phyloP scores from a whole-genome alignment of 92 coral and sea anemone genomes.

The Zoanthus sansibaricus region DNA sequence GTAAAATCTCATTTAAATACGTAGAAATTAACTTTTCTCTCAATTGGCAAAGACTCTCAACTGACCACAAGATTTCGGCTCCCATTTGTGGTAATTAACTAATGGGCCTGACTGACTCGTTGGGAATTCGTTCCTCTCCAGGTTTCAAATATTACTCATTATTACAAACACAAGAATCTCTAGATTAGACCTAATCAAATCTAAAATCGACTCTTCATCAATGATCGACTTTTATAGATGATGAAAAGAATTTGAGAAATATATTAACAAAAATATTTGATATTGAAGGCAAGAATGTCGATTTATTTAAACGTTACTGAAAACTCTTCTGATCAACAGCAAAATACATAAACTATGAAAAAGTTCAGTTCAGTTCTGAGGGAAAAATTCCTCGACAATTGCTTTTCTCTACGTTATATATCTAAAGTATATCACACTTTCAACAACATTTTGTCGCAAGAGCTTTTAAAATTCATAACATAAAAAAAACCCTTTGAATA shows the following conservation, averaged over 20 bases:
- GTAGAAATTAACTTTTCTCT: not conserved
- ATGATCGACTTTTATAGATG: slow-evolving; percentile 12
- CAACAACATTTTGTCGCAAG: not conserved
- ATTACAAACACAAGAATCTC: slow-evolving; percentile 59
- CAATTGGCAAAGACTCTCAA: not conserved
- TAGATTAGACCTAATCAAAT: slow-evolving; percentile 72
- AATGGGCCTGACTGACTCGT: slow-evolving; percentile 42
- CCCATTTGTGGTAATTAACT: slow-evolving; percentile 41
- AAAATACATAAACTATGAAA: not conserved
- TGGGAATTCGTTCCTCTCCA: slow-evolving; percentile 30
- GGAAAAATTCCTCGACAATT: not conserved
- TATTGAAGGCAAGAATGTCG: not conserved
- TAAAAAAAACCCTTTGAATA: slow-evolving; percentile 16
- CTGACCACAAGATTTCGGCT: slow-evolving; percentile 31
- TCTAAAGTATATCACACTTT: slow-evolving; percentile 1
- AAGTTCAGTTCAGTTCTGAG: not conserved
- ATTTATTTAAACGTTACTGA: not conserved
- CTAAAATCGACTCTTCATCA: slow-evolving; percentile 24
- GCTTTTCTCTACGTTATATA: not conserved
- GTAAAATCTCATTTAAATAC: slow-evolving; percentile 6
- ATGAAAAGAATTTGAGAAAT: slow-evolving; percentile 8
- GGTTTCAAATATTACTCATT: slow-evolving; percentile 56
- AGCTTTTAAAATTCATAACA: slow-evolving; percentile 11
- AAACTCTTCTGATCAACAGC: not conserved
- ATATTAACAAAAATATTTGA: not conserved